Evolutionary conservation across 2,888 invertebrate species (phyloP), one percentile per base, ranked within the genome.

Genomic region (Polyommatus icarus): DNA sequence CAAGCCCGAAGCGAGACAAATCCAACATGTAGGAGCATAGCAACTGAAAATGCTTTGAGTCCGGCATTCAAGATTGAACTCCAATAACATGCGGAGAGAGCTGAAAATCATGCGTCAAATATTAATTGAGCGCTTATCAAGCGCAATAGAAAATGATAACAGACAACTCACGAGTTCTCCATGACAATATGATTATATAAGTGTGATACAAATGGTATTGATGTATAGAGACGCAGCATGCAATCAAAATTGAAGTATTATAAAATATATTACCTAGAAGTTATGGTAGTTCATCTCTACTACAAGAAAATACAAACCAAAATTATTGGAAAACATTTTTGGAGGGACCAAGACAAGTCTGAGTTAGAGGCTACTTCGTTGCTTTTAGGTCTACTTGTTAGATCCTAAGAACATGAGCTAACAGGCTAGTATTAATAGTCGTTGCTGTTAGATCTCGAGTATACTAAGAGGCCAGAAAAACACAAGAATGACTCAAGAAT

Each of bases 121-220:
- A 18, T 67, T 67, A 67, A 67, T 32, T 29, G 15, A 67, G 29
- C 29, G 67, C 67, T 67, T 77, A 76, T 76, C 59, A 24, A 29
- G 20, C 29, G 73, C 5, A 67, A 67, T 67, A 76, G 77, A 78
- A 79, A 54, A 67, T 15, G 67, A 67, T 67, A 67, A 67, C 29
- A 67, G 67, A 29, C 3, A 32, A 32, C 67, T 32, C 67, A 67
- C 29, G 67, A 67, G 67, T 67, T 67, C 61, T 3, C 61, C 12
- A 61, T 67, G 15, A 67, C 29, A 32, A 6, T 32, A 3, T 29
- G 6, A 12, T 67, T 67, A 29, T 29, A 20, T 67, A 67, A 67
- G 67, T 32, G 15, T 24, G 61, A 12, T 7, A 29, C 46, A 46
- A 24, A 24, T 46, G 61, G 24, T 59, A 61, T 61, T 67, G 67